A percentile compares a stretch with the other conserved stretches of the same genome.
phyloP scores from a whole-genome alignment of 2,113 vertebrate species.

The Engystomops pustulosus region DNA sequence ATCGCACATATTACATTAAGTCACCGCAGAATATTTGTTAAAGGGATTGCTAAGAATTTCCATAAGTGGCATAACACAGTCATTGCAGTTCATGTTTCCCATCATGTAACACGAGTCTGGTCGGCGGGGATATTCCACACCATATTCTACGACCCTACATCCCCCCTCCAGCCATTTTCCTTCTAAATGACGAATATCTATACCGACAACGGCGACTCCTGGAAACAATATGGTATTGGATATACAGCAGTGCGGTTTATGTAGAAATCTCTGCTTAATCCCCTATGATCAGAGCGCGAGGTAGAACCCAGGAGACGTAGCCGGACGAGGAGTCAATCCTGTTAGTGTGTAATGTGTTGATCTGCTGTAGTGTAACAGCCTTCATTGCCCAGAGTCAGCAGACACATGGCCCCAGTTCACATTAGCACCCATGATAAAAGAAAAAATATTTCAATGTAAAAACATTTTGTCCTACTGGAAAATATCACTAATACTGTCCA shows the following conservation, averaged over 20 bases:
- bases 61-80: not conserved
- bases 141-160: not conserved
- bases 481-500: not conserved
- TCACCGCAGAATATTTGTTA: constrained; percentile 4
- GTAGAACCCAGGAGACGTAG: constrained; percentile 2
- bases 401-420: no score
- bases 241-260: not conserved
- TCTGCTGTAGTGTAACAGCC: not conserved
- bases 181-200: constrained; percentile 26
- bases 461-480: not conserved
- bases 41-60: not conserved
- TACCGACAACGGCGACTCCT: constrained; percentile 34
- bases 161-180: constrained; percentile 22
- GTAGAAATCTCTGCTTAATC: constrained; percentile 12
- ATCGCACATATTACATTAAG: not conserved
- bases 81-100: constrained; percentile 23
- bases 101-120: constrained; percentile 15
- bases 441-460: not conserved
- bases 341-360: not conserved
- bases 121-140: constrained; percentile 40
- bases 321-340: constrained; percentile 14
- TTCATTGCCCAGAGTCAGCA: not conserved
- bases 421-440: not conserved
- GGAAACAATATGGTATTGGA: not conserved
- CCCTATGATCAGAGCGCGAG: not conserved